Conservation (phyloP, 2,113 vertebrate genomes). For the Elanoides forficatus region DNA sequence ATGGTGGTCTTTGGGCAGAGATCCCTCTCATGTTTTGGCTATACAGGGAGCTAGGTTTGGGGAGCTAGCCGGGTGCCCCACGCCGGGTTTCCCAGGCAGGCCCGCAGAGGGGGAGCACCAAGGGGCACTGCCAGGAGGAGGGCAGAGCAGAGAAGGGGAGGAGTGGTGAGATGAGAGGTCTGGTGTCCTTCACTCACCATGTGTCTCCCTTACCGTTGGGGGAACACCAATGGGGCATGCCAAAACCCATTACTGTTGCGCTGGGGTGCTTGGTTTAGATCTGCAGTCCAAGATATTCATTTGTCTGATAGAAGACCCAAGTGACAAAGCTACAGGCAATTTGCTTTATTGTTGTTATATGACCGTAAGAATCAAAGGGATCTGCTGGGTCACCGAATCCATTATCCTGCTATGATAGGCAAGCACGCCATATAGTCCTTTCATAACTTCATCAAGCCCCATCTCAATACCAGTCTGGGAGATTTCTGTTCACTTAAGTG, state of each 20-base stretch:
- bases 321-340: not conserved
- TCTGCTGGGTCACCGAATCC: not conserved
- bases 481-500: not conserved
- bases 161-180: not conserved
- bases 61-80: not conserved
- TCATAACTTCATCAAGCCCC: not conserved
- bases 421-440: not conserved
- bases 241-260: not conserved
- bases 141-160: not conserved
- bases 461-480: not conserved
- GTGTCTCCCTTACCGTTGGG: not conserved
- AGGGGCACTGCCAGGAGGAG: not conserved
- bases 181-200: not conserved
- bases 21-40: not conserved
- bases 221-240: not conserved
- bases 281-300: not conserved
- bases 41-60: not conserved
- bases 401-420: not conserved
- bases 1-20: not conserved
- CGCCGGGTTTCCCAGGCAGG: not conserved
- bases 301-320: not conserved
- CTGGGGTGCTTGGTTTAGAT: not conserved
- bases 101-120: accelerated
- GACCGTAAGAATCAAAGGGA: not conserved
- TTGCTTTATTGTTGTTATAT: not conserved